Conservation (phyloP, 2,888 invertebrate species). For the Dolichopus griseipennis region DNA sequence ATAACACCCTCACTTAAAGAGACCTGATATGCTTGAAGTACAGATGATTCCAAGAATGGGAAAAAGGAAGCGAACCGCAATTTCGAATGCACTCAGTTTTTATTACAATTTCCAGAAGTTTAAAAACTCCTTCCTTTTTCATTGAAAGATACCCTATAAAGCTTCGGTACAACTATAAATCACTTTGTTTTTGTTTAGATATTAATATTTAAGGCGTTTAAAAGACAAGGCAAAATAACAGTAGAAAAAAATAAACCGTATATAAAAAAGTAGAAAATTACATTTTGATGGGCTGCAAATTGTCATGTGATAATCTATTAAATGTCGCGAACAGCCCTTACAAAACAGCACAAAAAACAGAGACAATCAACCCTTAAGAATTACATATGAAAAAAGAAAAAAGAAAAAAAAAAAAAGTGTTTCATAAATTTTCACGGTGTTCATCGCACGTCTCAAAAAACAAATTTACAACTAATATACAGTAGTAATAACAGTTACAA, state of each 20-base stretch:
- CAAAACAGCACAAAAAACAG: neutral
- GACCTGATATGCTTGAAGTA: too few species aligned
- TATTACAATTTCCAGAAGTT: too few species aligned
- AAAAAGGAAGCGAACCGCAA: too few species aligned
- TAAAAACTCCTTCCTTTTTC: too few species aligned
- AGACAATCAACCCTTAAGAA: neutral
- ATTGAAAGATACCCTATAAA: too few species aligned
- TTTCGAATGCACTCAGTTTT: too few species aligned
- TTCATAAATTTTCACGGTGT: neutral
- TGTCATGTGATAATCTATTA: slow-evolving; percentile 26
- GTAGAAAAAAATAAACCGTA: slow-evolving; percentile 11
- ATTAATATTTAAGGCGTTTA: neutral
- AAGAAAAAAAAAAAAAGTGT: neutral
- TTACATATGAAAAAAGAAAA: neutral
- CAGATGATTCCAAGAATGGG: too few species aligned
- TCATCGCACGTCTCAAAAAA: neutral
- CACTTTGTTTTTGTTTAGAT: too few species aligned
- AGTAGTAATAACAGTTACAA: neutral
- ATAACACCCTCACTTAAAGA: too few species aligned
- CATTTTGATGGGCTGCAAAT: slow-evolving; percentile 29
- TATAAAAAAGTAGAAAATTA: slow-evolving; percentile 25
- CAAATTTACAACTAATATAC: neutral
- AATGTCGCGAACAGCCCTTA: slow-evolving; percentile 7
- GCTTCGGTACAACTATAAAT: too few species aligned
- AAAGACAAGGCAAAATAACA: neutral